Conservation (phyloP, 1,140 invertebrate species). For the Lamellibrachia luymesi region DNA sequence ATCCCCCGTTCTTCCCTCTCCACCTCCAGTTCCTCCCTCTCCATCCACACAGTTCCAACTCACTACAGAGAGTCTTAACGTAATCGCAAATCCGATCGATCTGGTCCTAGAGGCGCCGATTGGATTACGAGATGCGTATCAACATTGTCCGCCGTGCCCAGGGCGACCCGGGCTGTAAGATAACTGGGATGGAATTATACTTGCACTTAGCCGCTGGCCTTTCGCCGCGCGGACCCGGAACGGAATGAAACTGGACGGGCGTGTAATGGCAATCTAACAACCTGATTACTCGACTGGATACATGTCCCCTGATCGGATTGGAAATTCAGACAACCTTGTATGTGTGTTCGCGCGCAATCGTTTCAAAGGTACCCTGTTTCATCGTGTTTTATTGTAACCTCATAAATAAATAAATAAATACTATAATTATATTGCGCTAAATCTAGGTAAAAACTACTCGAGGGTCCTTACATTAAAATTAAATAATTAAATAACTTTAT, state of each 20-base stretch:
- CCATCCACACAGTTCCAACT: too few species aligned
- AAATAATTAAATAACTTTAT: too few species aligned
- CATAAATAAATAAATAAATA: too few species aligned
- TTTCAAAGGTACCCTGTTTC: neutral
- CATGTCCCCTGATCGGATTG: neutral
- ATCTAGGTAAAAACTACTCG: too few species aligned
- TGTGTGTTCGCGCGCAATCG: neutral
- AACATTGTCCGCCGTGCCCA: neutral
- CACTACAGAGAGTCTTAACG: neutral
- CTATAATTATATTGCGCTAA: too few species aligned
- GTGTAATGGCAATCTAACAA: neutral
- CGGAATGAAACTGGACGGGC: neutral
- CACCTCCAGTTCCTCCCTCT: too few species aligned
- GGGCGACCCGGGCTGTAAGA: neutral
- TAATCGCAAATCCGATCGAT: neutral
- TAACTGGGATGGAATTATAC: neutral
- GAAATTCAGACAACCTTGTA: neutral
- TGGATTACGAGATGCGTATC: neutral
- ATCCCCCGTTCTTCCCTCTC: too few species aligned
- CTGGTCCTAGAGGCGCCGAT: neutral
- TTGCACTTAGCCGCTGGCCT: neutral
- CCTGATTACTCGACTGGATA: neutral
- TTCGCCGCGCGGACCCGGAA: neutral
- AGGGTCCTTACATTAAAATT: too few species aligned
- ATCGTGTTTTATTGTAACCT: too few species aligned